Base-by-base conservation (phyloP, 2,888 invertebrate genomes). In the Lypha dubia region DNA sequence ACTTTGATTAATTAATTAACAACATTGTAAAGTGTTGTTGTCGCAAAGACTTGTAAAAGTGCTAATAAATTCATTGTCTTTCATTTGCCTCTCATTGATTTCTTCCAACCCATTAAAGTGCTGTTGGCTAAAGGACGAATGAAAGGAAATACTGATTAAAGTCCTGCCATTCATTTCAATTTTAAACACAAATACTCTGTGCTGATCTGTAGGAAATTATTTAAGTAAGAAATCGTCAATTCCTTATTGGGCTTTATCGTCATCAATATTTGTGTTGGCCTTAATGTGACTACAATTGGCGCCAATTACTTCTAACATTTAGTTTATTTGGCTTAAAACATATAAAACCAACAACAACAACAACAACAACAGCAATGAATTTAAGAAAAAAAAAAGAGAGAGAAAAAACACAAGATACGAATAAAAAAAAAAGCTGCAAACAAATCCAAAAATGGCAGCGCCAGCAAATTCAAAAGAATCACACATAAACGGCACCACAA, bases 401-500 rank as follows among this genome's bases (percentile, higher is more conserved):
- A 24, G 35, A 68, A 65, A 65, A 38, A 17, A 38, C 13, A 46
- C 46, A 65, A 65, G 41, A 58, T 24, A 77, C 20, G 60, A 38
- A 38, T 3, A 68, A 49, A 63, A 41, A 44, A 56, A 58, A 49
- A 41, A 20, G n/a, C 38, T 60, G 20, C 22, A 58, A 56, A 79
- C n/a, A 75, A 56, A 22, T 15, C 79, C 83, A 65, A 75, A 84
- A 84, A 84, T 76, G 84, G 65, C 84, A 81, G 73, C 75, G 84
- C 70, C 84, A 79, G 75, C 80, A 79, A 84, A 84, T 53, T 76
- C 75, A 80, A 84, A 80, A 71, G 84, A 84, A 84, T 84, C 84
- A 49, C 70, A 71, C 60, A 71, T 17, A 46, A 24, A 56, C 46
- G 38, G n/a, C 24, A 77, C 35, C 44, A n/a, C n/a, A 62, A 51